These are phyloP conservation scores for Pampus argenteus DNA, from an alignment of 2,797 vertebrate genomes.

Conservation along the genomic window DNA sequence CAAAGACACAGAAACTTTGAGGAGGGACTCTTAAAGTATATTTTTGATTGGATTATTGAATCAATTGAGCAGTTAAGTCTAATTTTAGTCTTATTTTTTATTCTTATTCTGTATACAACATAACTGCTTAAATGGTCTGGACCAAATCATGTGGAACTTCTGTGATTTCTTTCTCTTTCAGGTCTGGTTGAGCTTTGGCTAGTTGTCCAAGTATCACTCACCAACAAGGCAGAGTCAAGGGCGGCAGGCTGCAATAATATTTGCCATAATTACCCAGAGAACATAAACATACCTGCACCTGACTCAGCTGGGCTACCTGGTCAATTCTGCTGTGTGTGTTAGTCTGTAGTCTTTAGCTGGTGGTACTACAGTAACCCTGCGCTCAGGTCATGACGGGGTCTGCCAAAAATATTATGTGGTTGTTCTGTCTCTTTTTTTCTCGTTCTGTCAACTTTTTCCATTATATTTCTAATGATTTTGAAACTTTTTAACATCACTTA, in stretches of 20 bases:
- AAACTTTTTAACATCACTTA: constrained; percentile 22
- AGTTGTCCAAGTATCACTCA: constrained; percentile 46
- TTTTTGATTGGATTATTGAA: constrained; percentile 40
- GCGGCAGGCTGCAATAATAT: constrained; percentile 80
- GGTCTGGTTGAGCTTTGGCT: constrained; percentile 45
- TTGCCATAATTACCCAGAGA: constrained; percentile 75
- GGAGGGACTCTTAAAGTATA: constrained; percentile 21
- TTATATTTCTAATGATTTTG: constrained; percentile 47
- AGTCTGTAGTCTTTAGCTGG: constrained; percentile 39
- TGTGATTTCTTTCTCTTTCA: constrained; percentile 20
- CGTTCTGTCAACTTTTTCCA: constrained; percentile 30
- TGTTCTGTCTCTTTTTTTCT: constrained; percentile 31
- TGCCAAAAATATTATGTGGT: constrained; percentile 56
- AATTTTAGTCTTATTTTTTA: constrained; percentile 1
- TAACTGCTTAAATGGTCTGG: constrained; percentile 25
- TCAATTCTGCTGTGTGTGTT: constrained; percentile 35
- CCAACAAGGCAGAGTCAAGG: constrained; percentile 37
- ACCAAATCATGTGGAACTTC: constrained; percentile 33
- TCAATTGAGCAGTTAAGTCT: constrained; percentile 25
- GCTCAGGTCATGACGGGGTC: constrained; percentile 33
- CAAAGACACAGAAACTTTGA: constrained; percentile 30
- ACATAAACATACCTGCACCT: constrained; percentile 74
- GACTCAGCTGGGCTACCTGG: constrained; percentile 60
- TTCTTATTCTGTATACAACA: constrained; percentile 15
- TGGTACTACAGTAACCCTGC: constrained; percentile 37